Evolutionary conservation across 2,888 invertebrate species (phyloP), one percentile per base, ranked within the genome.

Genomic region (Eristalis pertinax): DNA sequence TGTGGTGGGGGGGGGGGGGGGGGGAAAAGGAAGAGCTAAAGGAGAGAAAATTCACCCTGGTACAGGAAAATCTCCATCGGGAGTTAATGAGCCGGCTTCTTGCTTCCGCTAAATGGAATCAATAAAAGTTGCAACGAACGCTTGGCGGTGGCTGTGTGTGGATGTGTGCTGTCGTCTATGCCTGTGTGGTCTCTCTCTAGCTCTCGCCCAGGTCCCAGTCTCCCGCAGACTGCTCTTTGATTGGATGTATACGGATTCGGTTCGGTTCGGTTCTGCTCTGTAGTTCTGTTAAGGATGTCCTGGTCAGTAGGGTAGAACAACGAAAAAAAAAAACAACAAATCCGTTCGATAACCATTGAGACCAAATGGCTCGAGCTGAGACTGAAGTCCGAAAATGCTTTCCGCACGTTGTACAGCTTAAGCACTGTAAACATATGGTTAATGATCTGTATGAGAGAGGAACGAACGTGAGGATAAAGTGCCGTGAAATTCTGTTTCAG

Each of bases 71-170:
- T 78, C 73, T 83, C 67, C 67, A 75, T 78, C 65, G 83, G 67
- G 67, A 79, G 74, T 86, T 83, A 86, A 86, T 86, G 83, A 83
- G 78, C 70, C 83, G 70, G 43, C 73, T 85, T 70, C 82, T 85
- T 85, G 65, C 64, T 73, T 77, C 75, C 78, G 67, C 78, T 78
- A 67, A 79, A 83, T 78, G 70, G 63, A 86, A 86, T 86, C 86
- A 79, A 83, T 86, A 81, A 73, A 78, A 78, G 63, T 83, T 73
- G 32, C 67, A 82, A 24, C 65, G 69, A 69, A 65, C 32, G 26
- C 32, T 50, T 19, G n/a, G 50, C 50, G 50, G 8, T 8, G 19
- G 50, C 19, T n/a, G 43, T 7, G 43, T 35, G 35, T 35, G 10
- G 0, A n/a, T n/a, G n/a, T n/a, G n/a, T n/a, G n/a, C n/a, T n/a